Evolutionary conservation across 1,140 invertebrate genomes (phyloP).

Genomic region (Leguminivora glycinivorella): DNA sequence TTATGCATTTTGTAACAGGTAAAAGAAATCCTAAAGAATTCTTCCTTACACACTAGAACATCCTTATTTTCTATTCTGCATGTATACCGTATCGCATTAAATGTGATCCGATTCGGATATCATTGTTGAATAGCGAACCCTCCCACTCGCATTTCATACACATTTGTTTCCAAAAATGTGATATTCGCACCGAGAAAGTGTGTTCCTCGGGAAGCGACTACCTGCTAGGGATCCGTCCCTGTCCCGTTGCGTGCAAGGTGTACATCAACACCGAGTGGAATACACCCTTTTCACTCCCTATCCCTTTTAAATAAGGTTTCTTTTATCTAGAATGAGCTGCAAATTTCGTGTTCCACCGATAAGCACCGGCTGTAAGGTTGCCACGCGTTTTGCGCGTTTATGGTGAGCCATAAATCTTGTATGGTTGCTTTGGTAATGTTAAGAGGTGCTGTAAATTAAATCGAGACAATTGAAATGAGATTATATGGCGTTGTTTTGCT

Average conservation of each 20-base stretch:
- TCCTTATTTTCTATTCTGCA: background rate
- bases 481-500: background rate
- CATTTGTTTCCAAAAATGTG: conserved; percentile 44
- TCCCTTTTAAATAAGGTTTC: background rate
- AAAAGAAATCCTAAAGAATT: background rate
- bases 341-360: background rate
- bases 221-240: conserved; percentile 65
- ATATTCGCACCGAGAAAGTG: conserved; percentile 60
- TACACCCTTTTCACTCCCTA: background rate
- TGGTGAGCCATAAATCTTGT: conserved; percentile 8
- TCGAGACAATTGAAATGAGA: background rate
- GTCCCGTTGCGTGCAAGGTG: conserved; percentile 65
- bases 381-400: conserved; percentile 22
- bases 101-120: background rate
- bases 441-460: conserved; percentile 11
- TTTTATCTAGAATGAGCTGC: background rate
- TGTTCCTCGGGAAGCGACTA: conserved; percentile 59
- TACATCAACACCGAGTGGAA: conserved; percentile 30
- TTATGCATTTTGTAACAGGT: background rate
- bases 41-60: background rate
- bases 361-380: conserved; percentile 14
- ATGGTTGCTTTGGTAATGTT: conserved; percentile 5
- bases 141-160: conserved; percentile 24
- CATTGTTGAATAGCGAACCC: background rate
- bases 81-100: background rate